Evolutionary conservation across 92 coral and sea anemone genomes (phyloP), one percentile per base, ranked within the genome.

Genomic region (Galaxea fascicularis): DNA sequence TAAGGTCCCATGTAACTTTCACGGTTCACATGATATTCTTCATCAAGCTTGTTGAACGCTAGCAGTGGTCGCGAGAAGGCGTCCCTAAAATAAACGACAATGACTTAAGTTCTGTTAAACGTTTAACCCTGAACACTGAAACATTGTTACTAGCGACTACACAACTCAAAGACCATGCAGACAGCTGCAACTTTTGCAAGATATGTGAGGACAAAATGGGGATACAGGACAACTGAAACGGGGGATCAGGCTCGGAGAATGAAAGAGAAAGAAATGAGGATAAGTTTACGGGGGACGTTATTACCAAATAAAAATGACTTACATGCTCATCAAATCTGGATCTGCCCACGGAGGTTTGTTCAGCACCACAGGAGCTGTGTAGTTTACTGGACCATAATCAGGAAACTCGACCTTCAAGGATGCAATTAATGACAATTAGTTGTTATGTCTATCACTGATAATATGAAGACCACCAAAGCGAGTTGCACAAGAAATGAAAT

Each of bases 301-400:
- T 35, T 35, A 2, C 6, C 41, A 35, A 2, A 35, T 2, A 2
- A 35, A 35, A 35, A 2, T 35, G 52, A 92, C 98, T 92, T 81
- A 96, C 98, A 84, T 86, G 62, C 80, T 67, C 92, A 92, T 96
- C 17, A 96, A 80, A 53, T 96, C 98, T 52, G 82, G 79, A 80
- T 96, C 98, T 18, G 98, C 98, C 98, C 98, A 96, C 21, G 95
- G 92, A 20, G 98, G 98, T 13, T 94, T 92, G 27, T 84, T 84
- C 59, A 90, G 73, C n/a, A 96, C 98, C 46, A 84, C 89, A 8
- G 86, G 85, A 63, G 98, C 94, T 1, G 98, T 96, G 95, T 96
- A 92, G 10, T 64, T 86, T 28, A 88, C 92, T n/a, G 98, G 98
- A 0, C 85, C 77, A 88, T 96, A 96, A 35, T 85, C 91, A 0